These are phyloP conservation scores for Phengaris arion DNA, from an alignment of 2,888 invertebrate genomes.

Conservation along the genomic window DNA sequence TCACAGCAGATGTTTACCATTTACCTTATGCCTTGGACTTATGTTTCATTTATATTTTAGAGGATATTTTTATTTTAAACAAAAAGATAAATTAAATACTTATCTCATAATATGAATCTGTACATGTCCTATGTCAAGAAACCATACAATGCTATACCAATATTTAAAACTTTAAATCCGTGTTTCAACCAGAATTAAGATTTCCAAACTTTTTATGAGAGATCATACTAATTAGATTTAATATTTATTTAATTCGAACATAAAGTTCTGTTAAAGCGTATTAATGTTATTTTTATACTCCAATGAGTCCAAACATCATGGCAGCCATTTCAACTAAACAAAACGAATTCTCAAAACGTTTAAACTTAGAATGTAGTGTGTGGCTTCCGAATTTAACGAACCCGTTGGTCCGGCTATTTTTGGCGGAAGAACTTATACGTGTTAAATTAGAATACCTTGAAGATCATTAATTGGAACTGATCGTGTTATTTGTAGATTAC, in stretches of 20 bases:
- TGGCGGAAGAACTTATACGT: conserved; percentile 3
- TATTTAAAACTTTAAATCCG: neutral
- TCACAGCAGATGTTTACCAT: too few relatives aligned
- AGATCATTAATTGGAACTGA: neutral
- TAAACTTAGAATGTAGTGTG: conserved; percentile 27
- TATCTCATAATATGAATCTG: too few relatives aligned
- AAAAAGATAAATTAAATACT: neutral
- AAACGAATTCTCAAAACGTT: conserved; percentile 9
- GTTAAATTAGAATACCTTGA: conserved; percentile 10
- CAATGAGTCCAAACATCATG: neutral
- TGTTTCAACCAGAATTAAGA: too few relatives aligned
- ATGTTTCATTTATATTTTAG: too few relatives aligned
- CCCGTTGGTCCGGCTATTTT: conserved; percentile 57
- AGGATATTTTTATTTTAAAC: too few relatives aligned
- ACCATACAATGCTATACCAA: neutral
- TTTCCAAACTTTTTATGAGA: too few relatives aligned
- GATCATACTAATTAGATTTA: too few relatives aligned
- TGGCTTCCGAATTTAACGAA: conserved; percentile 55
- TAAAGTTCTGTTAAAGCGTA: neutral
- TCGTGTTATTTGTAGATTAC: neutral
- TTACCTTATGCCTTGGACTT: too few relatives aligned
- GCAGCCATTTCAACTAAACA: neutral
- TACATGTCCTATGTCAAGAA: neutral
- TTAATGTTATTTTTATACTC: neutral
- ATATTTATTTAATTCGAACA: too few relatives aligned